Percentiles rank a stretch among this genome's conserved stretches.
Conservation (phyloP, 2,888 invertebrate species). For the Cabera pusaria region DNA sequence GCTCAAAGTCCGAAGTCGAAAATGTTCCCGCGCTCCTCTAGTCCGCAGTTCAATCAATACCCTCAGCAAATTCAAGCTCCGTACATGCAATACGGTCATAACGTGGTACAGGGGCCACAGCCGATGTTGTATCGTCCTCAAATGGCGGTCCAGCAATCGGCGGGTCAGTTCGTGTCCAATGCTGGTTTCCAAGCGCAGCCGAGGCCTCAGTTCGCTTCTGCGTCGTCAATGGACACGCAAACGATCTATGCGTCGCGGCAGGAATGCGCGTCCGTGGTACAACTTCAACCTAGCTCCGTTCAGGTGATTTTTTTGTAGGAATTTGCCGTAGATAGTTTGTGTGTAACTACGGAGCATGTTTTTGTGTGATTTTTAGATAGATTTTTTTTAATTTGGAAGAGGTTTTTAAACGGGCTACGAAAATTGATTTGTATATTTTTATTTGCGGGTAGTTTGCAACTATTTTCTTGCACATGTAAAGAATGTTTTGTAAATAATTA, state of each 20-base stretch:
- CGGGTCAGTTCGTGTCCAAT: slow-evolving; percentile 40
- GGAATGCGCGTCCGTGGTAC: slow-evolving; percentile 51
- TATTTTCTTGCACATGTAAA: too few species aligned
- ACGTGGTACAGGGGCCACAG: slow-evolving; percentile 52
- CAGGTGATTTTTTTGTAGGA: slow-evolving; percentile 47
- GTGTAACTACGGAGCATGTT: slow-evolving; percentile 39
- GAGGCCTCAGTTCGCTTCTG: slow-evolving; percentile 46
- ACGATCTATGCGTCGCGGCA: slow-evolving; percentile 51
- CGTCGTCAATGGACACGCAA: slow-evolving; percentile 37
- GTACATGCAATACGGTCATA: slow-evolving; percentile 49
- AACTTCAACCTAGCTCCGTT: slow-evolving; percentile 36
- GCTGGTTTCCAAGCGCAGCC: slow-evolving; percentile 36
- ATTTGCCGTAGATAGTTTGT: slow-evolving; percentile 22
- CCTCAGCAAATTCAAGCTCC: slow-evolving; percentile 46
- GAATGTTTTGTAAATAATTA: slow-evolving; percentile 31
- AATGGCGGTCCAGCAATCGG: slow-evolving; percentile 44
- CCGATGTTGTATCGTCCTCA: slow-evolving; percentile 61
- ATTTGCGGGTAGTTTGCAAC: slow-evolving; percentile 4
- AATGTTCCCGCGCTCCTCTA: slow-evolving; percentile 48
- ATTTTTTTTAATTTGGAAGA: slow-evolving; percentile 5
- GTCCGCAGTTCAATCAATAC: slow-evolving; percentile 45
- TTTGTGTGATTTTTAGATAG: slow-evolving; percentile 1
- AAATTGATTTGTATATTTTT: slow-evolving; percentile 1
- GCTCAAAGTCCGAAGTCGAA: slow-evolving; percentile 50
- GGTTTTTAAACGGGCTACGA: neutral